A percentile compares a stretch with the other conserved stretches of the same genome.
Evolutionary conservation across 2,113 vertebrate genomes (phyloP).

Genomic region (Tympanuchus pallidicinctus): DNA sequence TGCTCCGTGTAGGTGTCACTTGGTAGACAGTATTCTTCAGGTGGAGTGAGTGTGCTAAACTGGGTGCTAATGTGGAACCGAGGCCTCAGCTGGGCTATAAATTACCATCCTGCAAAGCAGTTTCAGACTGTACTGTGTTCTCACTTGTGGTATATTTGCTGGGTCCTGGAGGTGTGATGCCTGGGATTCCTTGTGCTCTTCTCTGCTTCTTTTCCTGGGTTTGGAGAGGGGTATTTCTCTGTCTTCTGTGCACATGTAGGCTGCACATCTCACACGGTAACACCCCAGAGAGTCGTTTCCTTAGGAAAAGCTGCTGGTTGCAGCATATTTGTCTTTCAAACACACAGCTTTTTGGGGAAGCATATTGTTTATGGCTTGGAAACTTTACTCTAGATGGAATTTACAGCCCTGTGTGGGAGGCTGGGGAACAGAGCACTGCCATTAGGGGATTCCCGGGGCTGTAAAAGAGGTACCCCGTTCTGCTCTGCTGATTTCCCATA

Average conservation of each 20-base stretch:
- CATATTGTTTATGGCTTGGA: neutral
- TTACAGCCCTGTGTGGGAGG: neutral
- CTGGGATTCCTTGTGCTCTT: neutral
- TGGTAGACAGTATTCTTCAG: conserved; percentile 38
- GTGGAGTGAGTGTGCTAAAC: conserved; percentile 17
- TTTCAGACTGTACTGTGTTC: neutral
- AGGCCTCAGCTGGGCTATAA: conserved; percentile 34
- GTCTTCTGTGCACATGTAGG: accelerated
- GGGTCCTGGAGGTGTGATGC: neutral
- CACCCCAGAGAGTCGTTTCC: neutral
- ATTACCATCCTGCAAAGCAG: neutral
- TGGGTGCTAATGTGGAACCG: neutral
- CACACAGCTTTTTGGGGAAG: neutral
- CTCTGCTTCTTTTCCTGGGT: neutral
- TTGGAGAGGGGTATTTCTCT: neutral
- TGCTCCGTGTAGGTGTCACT: neutral
- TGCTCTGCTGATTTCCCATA: accelerated
- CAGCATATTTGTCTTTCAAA: neutral
- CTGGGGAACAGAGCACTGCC: neutral
- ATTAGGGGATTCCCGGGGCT: neutral
- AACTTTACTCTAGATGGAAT: neutral
- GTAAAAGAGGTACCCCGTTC: neutral
- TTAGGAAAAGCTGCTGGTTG: neutral
- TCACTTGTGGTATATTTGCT: conserved; percentile 8
- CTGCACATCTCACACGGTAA: neutral